Evolutionary conservation across 1,140 invertebrate species (phyloP), one percentile per base, ranked within the genome.

Genomic region (Orussus abietinus): DNA sequence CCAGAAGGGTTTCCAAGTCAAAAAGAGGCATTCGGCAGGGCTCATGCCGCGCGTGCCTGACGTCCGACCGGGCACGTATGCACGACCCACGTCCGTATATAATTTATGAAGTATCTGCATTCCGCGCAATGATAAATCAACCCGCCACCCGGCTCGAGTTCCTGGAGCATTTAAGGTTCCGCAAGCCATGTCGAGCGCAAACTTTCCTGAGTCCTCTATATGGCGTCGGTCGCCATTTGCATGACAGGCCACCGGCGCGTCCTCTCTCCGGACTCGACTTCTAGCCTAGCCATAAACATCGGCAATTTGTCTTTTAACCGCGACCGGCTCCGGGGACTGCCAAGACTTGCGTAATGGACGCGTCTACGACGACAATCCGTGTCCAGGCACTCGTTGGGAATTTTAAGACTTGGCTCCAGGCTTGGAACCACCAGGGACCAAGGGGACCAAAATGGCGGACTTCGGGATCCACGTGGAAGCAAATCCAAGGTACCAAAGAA

Each of bases 101-200:
- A 72, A 72, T 72, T 72, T 70, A 72, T 72, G 62, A 69, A 68
- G 62, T 63, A 72, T 69, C 66, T 68, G 65, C 67, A 66, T 66
- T 69, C 61, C 51, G 33, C 21, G 39, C 49, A 65, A 66, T 62
- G 56, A 70, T 69, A 70, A 70, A 72, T 72, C 69, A 72, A 70
- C 45, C 47, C 55, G 58, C 59, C 67, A 72, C 69, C 62, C 30
- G 38, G 17, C 12, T 21, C 20, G 33, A 38, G 41, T 52, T 48
- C 45, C 51, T 46, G 32, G 41, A 40, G 37, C 32, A 52, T 56
- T 49, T 52, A 37, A 33, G 38, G 42, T n/a, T n/a, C n/a, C n/a
- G n/a, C n/a, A n/a, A n/a, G n/a, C n/a, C n/a, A n/a, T n/a, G n/a
- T n/a, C n/a, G n/a, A n/a, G n/a, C n/a, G n/a, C n/a, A n/a, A n/a